phyloP scores from a whole-genome alignment of 2,888 invertebrate species.

The Microctonus hyperodae region DNA sequence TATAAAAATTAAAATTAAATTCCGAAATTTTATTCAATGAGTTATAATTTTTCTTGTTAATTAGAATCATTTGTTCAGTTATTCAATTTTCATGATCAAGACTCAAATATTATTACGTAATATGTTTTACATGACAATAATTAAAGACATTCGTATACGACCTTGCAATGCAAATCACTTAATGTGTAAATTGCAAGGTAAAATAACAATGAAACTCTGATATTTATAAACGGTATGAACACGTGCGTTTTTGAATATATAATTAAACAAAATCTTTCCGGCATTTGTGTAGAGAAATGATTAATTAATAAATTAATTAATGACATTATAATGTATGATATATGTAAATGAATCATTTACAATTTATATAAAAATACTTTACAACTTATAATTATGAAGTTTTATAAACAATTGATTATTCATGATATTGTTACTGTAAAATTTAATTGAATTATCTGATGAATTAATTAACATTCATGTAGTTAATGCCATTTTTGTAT shows the following conservation, averaged over 20 bases:
- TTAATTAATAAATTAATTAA: slow-evolving; percentile 4
- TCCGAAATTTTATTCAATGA: background rate
- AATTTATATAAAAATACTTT: background rate
- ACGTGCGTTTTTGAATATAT: background rate
- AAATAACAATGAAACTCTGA: background rate
- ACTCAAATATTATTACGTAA: no score
- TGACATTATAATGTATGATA: no score
- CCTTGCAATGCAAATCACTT: background rate
- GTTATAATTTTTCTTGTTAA: no score
- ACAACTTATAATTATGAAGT: slow-evolving; percentile 4
- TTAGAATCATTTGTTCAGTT: no score
- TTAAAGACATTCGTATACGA: background rate
- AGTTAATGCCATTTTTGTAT: background rate
- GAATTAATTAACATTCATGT: background rate
- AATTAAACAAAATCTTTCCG: slow-evolving; percentile 2
- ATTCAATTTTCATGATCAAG: no score
- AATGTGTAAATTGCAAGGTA: background rate
- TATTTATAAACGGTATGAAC: background rate
- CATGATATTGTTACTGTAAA: background rate
- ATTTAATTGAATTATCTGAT: background rate
- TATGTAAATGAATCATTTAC: background rate
- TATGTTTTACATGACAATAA: background rate
- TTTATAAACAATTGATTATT: background rate
- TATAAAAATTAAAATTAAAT: no score
- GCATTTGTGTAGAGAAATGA: background rate